Base-by-base conservation (phyloP, 2,113 vertebrate species). In the Oreocharis arfaki region DNA sequence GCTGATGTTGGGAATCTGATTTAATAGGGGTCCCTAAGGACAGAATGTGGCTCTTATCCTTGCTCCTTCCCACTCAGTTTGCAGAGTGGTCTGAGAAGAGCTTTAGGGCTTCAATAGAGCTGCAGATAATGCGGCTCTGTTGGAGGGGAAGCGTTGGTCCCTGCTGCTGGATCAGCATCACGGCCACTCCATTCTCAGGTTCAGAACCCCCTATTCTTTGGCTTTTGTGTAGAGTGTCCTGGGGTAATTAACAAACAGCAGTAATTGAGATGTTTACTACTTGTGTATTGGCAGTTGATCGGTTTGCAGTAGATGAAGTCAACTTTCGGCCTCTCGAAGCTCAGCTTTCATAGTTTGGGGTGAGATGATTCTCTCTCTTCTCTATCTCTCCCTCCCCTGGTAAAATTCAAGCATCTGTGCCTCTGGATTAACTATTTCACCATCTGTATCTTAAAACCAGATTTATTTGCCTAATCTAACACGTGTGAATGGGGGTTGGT, bases 11-110 rank as follows among this genome's bases (percentile, higher is more conserved):
- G 76, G 85, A 95, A 90, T 90, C 91, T 91, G 87, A 90, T 90
- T 96, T 94, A 94, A 90, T 81, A 77, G 59, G 47, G 85, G 79
- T 96, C 88, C 57, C 83, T 84, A 33, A 89, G 82, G 93, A 86
- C 88, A 96, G 56, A 96, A 88, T 90, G 83, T 49, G 60, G 76
- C 80, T 93, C 46, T 95, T 94, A 94, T 39, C 46, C 93, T 47
- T 63, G n/a, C 19, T 83, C 33, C 67, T 86, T 93, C 92, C 81
- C 88, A 90, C 92, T 94, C 85, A 37, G 47, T 84, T 78, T 86
- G 83, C 73, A 80, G 22, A 95, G 64, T 39, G 50, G 47, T 88
- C 68, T 93, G 79, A 92, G 85, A 63, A 67, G 90, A 67, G 88
- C 88, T 80, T 81, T 70, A 84, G 55, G 67, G 47, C 46, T 88